phyloP scores from a whole-genome alignment of 2,113 vertebrate genomes.

The Stegostoma tigrinum region DNA sequence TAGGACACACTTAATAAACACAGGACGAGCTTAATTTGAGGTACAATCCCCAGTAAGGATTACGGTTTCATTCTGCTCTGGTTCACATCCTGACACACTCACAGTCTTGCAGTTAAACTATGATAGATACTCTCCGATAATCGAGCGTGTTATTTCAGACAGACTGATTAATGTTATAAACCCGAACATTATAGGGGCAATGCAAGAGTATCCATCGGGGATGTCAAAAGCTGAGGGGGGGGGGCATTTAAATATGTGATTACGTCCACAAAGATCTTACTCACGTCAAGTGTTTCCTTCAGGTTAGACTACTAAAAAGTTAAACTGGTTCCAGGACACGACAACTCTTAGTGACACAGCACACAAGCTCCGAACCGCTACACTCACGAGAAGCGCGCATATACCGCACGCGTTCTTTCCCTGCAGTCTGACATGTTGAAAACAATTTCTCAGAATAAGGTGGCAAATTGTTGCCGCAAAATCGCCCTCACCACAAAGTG shows the following conservation, averaged over 20 bases:
- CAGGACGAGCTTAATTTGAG: background rate
- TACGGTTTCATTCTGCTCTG: too few species aligned
- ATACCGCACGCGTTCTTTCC: background rate
- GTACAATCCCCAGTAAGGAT: background rate
- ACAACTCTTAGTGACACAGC: background rate
- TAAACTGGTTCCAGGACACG: background rate
- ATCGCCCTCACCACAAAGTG: slow-evolving; percentile 17
- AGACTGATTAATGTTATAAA: background rate
- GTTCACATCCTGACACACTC: background rate
- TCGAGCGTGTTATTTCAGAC: background rate
- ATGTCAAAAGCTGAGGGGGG: background rate
- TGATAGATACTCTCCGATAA: background rate
- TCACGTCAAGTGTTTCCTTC: slow-evolving; percentile 15
- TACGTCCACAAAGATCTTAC: background rate
- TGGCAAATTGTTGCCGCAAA: slow-evolving; percentile 18
- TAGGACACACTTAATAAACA: background rate
- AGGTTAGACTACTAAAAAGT: background rate
- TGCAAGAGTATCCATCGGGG: background rate
- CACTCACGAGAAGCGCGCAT: background rate
- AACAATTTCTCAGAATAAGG: slow-evolving; percentile 7
- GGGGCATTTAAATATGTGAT: background rate
- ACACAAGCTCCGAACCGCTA: background rate
- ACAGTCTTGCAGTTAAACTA: background rate
- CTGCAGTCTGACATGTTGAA: background rate
- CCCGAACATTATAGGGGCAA: background rate